Percentiles rank a stretch among this genome's conserved stretches.
Evolutionary conservation across 2,888 invertebrate species (phyloP).

Genomic region (Gerris lacustris): DNA sequence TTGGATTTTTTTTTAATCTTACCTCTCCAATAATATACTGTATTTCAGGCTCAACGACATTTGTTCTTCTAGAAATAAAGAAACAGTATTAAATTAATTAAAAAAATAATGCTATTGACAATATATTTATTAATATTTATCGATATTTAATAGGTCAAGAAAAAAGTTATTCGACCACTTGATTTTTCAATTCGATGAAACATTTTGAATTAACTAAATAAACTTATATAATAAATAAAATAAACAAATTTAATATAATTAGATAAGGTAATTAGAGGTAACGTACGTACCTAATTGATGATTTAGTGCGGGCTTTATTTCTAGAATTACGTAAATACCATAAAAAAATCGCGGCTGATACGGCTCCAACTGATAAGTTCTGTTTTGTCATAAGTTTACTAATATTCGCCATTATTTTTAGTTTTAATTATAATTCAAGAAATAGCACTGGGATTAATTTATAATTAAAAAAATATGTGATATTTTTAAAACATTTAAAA

Average conservation of each 20-base stretch:
- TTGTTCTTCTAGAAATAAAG: not conserved
- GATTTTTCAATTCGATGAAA: too few relatives aligned
- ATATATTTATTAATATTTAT: slow-evolving; percentile 34
- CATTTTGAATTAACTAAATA: too few relatives aligned
- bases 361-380: slow-evolving; percentile 45
- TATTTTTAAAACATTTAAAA: too few relatives aligned
- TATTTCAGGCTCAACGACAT: slow-evolving; percentile 22
- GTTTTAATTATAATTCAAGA: not conserved
- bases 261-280: too few relatives aligned
- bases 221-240: too few relatives aligned
- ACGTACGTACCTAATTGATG: too few relatives aligned
- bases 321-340: slow-evolving; percentile 39
- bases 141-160: slow-evolving; percentile 38
- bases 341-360: slow-evolving; percentile 50
- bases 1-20: slow-evolving; percentile 11
- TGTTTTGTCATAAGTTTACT: slow-evolving; percentile 62
- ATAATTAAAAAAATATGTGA: too few relatives aligned
- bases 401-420: slow-evolving; percentile 41
- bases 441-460: slow-evolving; percentile 4
- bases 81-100: slow-evolving; percentile 9
- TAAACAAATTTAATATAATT: too few relatives aligned
- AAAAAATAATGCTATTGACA: slow-evolving; percentile 14
- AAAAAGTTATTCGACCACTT: too few relatives aligned
- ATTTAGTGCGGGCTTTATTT: too few relatives aligned
- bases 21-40: slow-evolving; percentile 32